These are phyloP conservation scores for Ariolimax columbianus DNA, from an alignment of 2,888 invertebrate species.

Conservation along the genomic window DNA sequence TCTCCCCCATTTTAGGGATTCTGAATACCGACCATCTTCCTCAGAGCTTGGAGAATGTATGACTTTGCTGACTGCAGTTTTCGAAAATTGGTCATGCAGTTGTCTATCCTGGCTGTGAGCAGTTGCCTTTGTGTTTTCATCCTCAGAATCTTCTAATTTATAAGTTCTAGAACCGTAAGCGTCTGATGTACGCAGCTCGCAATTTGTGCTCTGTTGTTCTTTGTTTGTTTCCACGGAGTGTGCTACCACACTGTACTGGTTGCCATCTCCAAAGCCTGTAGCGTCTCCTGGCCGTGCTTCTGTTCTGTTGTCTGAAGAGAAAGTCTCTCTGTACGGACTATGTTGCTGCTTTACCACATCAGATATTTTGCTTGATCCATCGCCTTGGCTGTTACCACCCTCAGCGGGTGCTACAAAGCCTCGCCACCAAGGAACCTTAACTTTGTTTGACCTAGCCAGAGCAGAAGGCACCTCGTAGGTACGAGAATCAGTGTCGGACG, in stretches of 20 bases:
- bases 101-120: background rate
- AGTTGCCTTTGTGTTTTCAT: background rate
- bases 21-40: background rate
- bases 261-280: too few relatives aligned
- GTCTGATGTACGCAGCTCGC: background rate
- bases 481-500: slow-evolving; percentile 5
- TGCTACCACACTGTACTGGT: background rate
- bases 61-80: background rate
- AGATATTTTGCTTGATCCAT: background rate
- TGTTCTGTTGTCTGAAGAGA: background rate
- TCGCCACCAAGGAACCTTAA: background rate
- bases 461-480: slow-evolving; percentile 8
- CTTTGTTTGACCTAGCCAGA: background rate
- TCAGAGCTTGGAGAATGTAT: background rate
- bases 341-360: background rate
- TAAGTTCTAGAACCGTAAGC: background rate
- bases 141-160: background rate
- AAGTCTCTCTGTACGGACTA: too few relatives aligned
- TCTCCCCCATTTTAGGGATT: background rate
- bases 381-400: background rate
- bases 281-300: background rate
- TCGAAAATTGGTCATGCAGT: background rate
- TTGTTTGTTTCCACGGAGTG: background rate
- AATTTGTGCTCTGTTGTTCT: background rate
- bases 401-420: background rate